Base-by-base conservation (phyloP, 2,113 vertebrate species). In the Burhinus bistriatus region DNA sequence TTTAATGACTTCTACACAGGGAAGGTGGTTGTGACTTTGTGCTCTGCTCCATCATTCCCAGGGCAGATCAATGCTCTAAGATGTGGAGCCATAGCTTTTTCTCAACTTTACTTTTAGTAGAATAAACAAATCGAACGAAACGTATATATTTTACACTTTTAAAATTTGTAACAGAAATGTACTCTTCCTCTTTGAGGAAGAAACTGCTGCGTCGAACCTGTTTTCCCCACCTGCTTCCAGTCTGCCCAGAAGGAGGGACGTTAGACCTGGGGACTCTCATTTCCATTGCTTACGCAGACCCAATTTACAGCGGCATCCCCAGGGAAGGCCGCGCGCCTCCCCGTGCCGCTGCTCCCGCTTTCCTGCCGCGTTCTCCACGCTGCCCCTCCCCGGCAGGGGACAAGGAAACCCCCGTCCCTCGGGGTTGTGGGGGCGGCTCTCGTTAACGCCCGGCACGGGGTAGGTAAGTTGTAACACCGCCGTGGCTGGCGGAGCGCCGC, bases 161-260 rank as follows among this genome's bases (percentile, higher is more conserved):
- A 18, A 29, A 14, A 38, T 38, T 5, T 6, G 4, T 42, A 26
- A 5, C 4, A 55, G 9, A 61, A 81, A 40, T 2, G 12, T 20
- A 5, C 2, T 51, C 13, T 55, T 61, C 23, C 20, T 49, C 32
- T 6, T 38, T 18, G 49, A 65, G 68, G 17, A 55, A 26, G 51
- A 20, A 32, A 49, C 34, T 18, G 34, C 13, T 1, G 0, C 1
- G 9, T 17, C 21, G 36, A 44, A 47, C 23, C 16, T 25, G 30
- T 15, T 2, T 5, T 22, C 9, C 27, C 15, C 5, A 4, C 15
- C n/a, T 27, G 11, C 19, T 84, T 38, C 58, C 22, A 3, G 0
- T 7, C 14, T 10, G 23, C 23, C 40, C 3, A 2, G 11, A 52
- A 0, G 0, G 26, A n/a, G 45, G 0, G 2, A 6, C 2, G 9